These are phyloP conservation scores for Macrochelys suwanniensis DNA, from an alignment of 2,797 vertebrate genomes.

Conservation along the genomic window DNA sequence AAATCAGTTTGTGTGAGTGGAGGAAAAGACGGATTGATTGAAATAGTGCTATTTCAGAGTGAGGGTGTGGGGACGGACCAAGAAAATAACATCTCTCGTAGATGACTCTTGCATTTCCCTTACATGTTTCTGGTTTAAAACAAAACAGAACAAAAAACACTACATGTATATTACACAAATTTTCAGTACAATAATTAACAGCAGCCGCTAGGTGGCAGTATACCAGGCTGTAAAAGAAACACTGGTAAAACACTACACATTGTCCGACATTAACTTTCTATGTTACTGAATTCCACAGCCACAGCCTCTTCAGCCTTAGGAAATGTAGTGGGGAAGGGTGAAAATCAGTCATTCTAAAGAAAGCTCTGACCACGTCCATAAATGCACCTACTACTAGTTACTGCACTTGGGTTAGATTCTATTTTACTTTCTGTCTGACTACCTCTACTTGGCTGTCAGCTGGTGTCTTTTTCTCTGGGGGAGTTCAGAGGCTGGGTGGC, in stretches of 20 bases:
- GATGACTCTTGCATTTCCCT: neutral
- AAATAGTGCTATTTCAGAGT: neutral
- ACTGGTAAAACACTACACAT: neutral
- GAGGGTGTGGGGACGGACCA: neutral
- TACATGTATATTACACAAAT: neutral
- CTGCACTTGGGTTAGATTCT: neutral
- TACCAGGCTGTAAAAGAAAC: neutral
- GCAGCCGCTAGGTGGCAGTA: conserved; percentile 71
- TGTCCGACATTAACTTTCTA: neutral
- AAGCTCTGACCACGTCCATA: neutral
- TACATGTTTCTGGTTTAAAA: neutral
- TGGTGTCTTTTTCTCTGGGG: neutral
- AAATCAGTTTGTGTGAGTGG: neutral
- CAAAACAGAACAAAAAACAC: neutral
- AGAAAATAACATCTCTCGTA: neutral
- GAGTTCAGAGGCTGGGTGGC: neutral
- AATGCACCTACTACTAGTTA: neutral
- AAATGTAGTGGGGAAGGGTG: neutral
- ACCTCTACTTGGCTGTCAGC: neutral
- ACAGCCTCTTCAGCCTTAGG: neutral
- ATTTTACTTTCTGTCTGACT: neutral
- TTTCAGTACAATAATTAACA: neutral
- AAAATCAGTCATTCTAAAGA: neutral
- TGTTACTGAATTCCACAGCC: neutral
- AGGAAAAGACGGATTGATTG: neutral